A percentile compares a stretch with the other conserved stretches of the same genome.
Evolutionary conservation across 2,888 invertebrate genomes (phyloP).

Genomic region (Lithophane leautieri): DNA sequence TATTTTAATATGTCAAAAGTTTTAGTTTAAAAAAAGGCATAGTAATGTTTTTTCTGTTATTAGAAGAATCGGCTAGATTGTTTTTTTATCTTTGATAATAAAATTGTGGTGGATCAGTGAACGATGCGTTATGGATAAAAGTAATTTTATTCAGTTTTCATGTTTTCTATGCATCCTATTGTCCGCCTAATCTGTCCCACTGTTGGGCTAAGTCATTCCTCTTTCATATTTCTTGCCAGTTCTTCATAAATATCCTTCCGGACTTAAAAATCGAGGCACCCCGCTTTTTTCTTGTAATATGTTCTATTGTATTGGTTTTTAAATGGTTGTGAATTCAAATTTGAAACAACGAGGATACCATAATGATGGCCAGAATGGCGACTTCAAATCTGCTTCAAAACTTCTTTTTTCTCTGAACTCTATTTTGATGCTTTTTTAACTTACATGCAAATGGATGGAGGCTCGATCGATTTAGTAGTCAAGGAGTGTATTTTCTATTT

Average conservation of each 20-base stretch:
- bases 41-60: conserved; percentile 48
- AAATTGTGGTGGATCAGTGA: conserved; percentile 18
- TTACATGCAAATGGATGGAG: neutral
- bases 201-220: conserved; percentile 1
- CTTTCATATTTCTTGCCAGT: neutral
- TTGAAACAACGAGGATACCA: neutral
- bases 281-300: neutral
- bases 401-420: neutral
- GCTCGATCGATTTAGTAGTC: neutral
- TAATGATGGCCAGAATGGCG: neutral
- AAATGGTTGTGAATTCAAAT: neutral
- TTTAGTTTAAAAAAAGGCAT: conserved; percentile 43
- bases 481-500: neutral
- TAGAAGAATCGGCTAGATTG: conserved; percentile 61
- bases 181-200: conserved; percentile 23
- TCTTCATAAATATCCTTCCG: neutral
- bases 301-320: neutral
- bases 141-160: neutral
- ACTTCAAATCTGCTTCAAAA: neutral
- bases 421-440: neutral
- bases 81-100: conserved; percentile 22
- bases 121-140: conserved; percentile 10
- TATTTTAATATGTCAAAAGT: conserved; percentile 40
- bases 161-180: neutral
- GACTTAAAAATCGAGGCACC: neutral